Conservation (phyloP, 2,797 vertebrate species). For the Eleutherodactylus coqui region DNA sequence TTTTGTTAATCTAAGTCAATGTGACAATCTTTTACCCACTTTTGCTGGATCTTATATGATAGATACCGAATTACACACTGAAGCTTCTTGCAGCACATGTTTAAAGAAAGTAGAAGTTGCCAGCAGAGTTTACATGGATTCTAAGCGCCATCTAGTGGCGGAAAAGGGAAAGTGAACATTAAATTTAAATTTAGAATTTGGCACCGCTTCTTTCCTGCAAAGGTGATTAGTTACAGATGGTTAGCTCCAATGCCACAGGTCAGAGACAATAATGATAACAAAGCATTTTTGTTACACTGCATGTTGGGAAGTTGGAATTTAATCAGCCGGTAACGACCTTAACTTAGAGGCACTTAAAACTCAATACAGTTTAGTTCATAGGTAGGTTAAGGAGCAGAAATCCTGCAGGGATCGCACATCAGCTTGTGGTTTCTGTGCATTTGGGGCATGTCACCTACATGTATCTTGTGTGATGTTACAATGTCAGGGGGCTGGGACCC, state of each 20-base stretch:
- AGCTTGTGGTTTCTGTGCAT: too few species aligned
- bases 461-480: too few species aligned
- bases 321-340: slow-evolving; percentile 40
- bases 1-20: slow-evolving; percentile 75
- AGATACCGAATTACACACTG: slow-evolving; percentile 69
- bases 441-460: too few species aligned
- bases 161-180: neutral
- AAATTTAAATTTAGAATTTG: neutral
- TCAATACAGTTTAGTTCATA: neutral
- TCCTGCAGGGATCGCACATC: too few species aligned
- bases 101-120: neutral
- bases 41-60: slow-evolving; percentile 68
- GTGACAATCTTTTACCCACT: slow-evolving; percentile 68
- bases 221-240: slow-evolving; percentile 50
- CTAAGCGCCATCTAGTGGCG: slow-evolving; percentile 73
- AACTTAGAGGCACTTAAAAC: slow-evolving; percentile 34
- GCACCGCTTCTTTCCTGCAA: neutral
- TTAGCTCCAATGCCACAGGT: slow-evolving; percentile 40
- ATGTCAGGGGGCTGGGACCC: too few species aligned
- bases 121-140: slow-evolving; percentile 46
- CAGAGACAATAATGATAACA: slow-evolving; percentile 51
- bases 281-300: slow-evolving; percentile 52
- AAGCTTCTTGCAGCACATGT: slow-evolving; percentile 62
- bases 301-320: slow-evolving; percentile 46
- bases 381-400: neutral